Conservation (phyloP, 1,140 invertebrate genomes). For the Zaprionus taronus region DNA sequence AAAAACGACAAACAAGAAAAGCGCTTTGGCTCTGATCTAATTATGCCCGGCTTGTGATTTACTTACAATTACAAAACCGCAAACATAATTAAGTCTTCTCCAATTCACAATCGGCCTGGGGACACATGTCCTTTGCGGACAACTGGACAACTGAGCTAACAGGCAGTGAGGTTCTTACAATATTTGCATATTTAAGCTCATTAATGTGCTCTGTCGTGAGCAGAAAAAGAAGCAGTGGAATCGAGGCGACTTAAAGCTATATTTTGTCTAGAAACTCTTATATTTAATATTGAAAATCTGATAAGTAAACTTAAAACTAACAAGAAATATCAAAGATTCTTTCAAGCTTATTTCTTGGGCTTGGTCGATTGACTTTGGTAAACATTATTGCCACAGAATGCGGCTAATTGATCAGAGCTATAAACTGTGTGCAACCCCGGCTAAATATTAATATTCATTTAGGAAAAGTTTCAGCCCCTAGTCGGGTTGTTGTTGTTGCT, state of each 20-base stretch:
- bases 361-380: not conserved
- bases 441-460: constrained; percentile 59
- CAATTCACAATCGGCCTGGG: constrained; percentile 41
- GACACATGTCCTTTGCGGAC: constrained; percentile 41
- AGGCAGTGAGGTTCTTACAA: constrained; percentile 9
- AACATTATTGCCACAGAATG: constrained; percentile 16
- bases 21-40: constrained; percentile 42
- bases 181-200: constrained; percentile 42
- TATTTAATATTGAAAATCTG: no score
- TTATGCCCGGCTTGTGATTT: constrained; percentile 55
- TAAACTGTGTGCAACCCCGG: constrained; percentile 4
- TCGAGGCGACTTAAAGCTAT: no score
- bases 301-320: no score
- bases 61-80: constrained; percentile 53
- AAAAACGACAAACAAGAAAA: constrained; percentile 1
- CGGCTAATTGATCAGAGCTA: not conserved
- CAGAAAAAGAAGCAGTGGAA: no score
- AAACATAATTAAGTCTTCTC: constrained; percentile 71
- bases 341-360: not conserved
- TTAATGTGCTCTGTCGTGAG: no score
- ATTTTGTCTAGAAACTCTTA: no score
- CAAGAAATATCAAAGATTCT: not conserved
- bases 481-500: constrained; percentile 25
- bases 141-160: not conserved
- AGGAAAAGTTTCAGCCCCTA: constrained; percentile 2